These are phyloP conservation scores for Cantharis flavilabris DNA, from an alignment of 2,888 invertebrate species.

Conservation along the genomic window DNA sequence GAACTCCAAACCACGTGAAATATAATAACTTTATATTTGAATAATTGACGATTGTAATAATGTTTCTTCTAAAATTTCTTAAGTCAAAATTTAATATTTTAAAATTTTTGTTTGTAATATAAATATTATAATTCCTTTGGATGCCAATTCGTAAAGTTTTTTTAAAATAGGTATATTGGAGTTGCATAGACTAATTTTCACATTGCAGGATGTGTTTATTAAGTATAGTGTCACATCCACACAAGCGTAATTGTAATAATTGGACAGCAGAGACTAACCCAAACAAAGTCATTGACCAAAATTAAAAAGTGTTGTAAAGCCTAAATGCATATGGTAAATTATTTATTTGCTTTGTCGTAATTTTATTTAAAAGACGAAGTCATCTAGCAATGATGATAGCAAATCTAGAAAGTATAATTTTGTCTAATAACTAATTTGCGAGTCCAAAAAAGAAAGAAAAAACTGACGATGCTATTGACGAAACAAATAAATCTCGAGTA, in stretches of 20 bases:
- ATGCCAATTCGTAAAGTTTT: background rate
- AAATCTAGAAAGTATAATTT: background rate
- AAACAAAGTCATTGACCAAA: constrained; percentile 38
- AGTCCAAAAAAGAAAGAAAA: background rate
- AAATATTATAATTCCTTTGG: no score
- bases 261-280: constrained; percentile 38
- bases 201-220: constrained; percentile 31
- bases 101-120: no score
- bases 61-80: background rate
- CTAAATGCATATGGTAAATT: constrained; percentile 5
- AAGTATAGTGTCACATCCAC: constrained; percentile 28
- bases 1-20: no score
- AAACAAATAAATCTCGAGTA: background rate
- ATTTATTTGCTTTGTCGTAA: background rate
- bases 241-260: constrained; percentile 37
- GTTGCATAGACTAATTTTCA: constrained; percentile 26
- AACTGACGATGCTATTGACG: background rate
- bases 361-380: background rate
- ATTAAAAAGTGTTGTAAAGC: constrained; percentile 26
- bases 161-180: background rate
- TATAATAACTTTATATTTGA: no score
- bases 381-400: background rate
- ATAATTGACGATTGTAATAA: no score
- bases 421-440: background rate
- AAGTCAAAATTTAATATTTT: background rate